Conservation (phyloP, 2,888 invertebrate species). For the Griposia aprilina region DNA sequence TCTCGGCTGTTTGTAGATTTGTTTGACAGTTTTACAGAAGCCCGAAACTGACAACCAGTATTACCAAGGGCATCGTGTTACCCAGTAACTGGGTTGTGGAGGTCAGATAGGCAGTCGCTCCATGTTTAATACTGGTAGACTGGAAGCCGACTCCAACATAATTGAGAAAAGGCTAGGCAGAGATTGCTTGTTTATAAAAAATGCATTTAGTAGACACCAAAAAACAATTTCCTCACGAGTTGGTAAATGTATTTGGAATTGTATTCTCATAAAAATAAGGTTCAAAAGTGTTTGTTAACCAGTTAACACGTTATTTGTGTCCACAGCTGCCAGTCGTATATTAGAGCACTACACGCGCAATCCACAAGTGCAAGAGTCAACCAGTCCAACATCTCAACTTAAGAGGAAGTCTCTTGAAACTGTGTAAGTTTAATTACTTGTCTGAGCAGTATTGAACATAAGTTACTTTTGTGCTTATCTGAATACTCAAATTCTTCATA, state of each 20-base stretch:
- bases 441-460: neutral
- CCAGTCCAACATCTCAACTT: slow-evolving; percentile 69
- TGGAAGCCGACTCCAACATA: neutral
- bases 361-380: slow-evolving; percentile 73
- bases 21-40: neutral
- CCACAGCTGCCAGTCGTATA: slow-evolving; percentile 85
- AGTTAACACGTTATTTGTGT: slow-evolving; percentile 24
- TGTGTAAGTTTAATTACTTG: slow-evolving; percentile 65
- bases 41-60: neutral
- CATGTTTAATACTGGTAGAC: neutral
- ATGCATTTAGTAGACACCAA: no score
- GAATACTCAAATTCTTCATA: neutral
- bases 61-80: neutral
- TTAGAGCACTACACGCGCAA: slow-evolving; percentile 88
- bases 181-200: no score
- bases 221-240: neutral
- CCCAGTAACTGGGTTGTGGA: neutral
- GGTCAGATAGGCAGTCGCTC: neutral
- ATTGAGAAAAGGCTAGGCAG: neutral
- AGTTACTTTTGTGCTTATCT: neutral
- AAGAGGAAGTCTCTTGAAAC: slow-evolving; percentile 77
- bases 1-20: neutral
- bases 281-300: neutral
- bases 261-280: neutral
- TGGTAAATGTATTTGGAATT: no score